These are phyloP conservation scores for Trichopria drosophilae DNA, from an alignment of 2,888 invertebrate genomes.

Conservation along the genomic window DNA sequence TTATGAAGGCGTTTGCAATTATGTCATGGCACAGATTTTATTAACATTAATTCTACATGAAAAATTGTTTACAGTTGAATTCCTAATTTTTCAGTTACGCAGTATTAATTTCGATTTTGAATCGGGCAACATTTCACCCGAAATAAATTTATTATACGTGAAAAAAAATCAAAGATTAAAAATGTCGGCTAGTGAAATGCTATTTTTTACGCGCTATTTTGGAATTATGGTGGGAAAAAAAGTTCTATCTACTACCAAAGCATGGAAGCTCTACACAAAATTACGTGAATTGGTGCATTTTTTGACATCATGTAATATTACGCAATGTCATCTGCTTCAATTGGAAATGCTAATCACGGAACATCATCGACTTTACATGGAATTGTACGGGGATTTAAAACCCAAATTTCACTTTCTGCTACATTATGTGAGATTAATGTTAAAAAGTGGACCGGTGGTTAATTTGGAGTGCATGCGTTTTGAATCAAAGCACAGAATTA, in stretches of 20 bases:
- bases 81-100: slow-evolving; percentile 1
- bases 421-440: slow-evolving; percentile 12
- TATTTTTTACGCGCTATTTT: no score
- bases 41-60: slow-evolving; percentile 4
- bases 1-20: slow-evolving; percentile 13
- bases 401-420: slow-evolving; percentile 21
- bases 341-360: slow-evolving; percentile 6
- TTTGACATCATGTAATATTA: no score
- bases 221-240: no score
- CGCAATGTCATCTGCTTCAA: no score
- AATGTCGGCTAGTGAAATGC: no score
- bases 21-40: slow-evolving; percentile 9
- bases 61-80: slow-evolving; percentile 13
- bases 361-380: slow-evolving; percentile 11
- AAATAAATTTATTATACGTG: no score
- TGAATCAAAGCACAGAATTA: slow-evolving; percentile 20
- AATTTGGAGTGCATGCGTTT: slow-evolving; percentile 18
- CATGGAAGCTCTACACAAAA: no score
- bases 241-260: no score
- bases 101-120: slow-evolving; percentile 16
- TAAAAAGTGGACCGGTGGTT: slow-evolving; percentile 17
- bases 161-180: no score
- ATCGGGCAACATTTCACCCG: slow-evolving; percentile 19
- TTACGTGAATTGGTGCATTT: no score
- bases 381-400: slow-evolving; percentile 16